Percentiles rank a stretch among this genome's conserved stretches.
Evolutionary conservation across 2,113 vertebrate species (phyloP).

Genomic region (Nycticryphes semicollaris): DNA sequence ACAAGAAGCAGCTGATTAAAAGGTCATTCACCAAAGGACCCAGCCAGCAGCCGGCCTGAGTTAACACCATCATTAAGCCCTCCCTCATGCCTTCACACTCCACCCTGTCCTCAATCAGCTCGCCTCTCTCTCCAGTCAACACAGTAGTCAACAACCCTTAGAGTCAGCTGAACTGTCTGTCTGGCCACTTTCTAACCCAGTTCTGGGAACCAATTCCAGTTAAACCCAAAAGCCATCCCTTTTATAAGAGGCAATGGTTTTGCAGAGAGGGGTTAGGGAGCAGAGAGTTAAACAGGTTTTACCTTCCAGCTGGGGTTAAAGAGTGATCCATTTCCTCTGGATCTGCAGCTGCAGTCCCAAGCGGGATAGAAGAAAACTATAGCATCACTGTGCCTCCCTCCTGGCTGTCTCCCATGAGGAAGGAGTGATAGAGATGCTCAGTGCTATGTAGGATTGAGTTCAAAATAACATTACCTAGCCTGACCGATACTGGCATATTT

Average conservation of each 20-base stretch:
- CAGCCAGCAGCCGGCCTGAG: accelerated
- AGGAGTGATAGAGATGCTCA: background rate
- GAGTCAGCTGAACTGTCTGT: background rate
- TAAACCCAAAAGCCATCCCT: background rate
- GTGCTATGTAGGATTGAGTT: background rate
- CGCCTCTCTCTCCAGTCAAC: background rate
- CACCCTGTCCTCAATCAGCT: accelerated
- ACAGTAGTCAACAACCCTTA: accelerated
- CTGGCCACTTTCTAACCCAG: background rate
- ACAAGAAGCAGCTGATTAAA: background rate
- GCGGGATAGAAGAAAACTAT: background rate
- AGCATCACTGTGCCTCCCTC: background rate
- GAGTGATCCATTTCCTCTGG: background rate
- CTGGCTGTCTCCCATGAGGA: background rate
- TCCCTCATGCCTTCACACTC: background rate
- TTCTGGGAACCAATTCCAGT: background rate
- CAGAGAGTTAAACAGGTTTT: background rate
- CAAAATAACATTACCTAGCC: background rate
- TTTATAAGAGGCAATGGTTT: background rate
- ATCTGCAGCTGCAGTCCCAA: background rate
- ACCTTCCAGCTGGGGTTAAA: background rate
- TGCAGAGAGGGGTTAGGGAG: background rate
- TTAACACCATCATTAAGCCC: background rate
- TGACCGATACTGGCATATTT: background rate
- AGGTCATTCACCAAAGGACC: background rate